phyloP scores from a whole-genome alignment of 2,797 vertebrate genomes.

The Lacerta agilis region DNA sequence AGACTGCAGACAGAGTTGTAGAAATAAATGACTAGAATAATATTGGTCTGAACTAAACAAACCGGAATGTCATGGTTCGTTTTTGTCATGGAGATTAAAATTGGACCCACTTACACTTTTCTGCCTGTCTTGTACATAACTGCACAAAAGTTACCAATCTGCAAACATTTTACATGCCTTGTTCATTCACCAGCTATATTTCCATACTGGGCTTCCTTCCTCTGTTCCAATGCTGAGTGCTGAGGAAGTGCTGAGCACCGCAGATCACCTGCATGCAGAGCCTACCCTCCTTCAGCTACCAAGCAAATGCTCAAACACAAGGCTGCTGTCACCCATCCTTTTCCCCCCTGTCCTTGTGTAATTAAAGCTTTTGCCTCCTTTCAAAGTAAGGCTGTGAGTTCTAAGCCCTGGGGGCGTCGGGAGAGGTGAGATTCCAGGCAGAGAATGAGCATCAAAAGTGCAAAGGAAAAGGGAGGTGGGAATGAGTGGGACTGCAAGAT shows the following conservation, averaged over 20 bases:
- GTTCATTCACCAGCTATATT: too few species aligned
- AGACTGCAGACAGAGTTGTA: background rate
- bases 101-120: background rate
- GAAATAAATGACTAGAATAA: background rate
- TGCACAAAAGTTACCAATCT: background rate
- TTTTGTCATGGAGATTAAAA: background rate
- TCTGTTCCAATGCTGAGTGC: too few species aligned
- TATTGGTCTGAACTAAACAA: background rate
- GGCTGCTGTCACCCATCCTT: background rate
- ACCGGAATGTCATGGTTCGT: background rate
- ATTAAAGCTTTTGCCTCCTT: background rate
- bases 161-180: background rate
- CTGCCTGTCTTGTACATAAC: background rate
- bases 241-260: background rate
- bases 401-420: background rate
- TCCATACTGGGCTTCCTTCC: too few species aligned
- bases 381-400: background rate
- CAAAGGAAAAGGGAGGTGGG: too few species aligned
- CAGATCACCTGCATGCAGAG: background rate
- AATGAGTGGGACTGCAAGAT: too few species aligned
- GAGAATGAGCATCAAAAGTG: too few species aligned
- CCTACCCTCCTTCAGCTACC: background rate
- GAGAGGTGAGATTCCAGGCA: background rate
- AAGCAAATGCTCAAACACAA: background rate
- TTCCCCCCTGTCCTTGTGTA: background rate